A percentile compares a stretch with the other conserved stretches of the same genome.
Conservation (phyloP, 2,113 vertebrate genomes). For the Pterocles orientalis region DNA sequence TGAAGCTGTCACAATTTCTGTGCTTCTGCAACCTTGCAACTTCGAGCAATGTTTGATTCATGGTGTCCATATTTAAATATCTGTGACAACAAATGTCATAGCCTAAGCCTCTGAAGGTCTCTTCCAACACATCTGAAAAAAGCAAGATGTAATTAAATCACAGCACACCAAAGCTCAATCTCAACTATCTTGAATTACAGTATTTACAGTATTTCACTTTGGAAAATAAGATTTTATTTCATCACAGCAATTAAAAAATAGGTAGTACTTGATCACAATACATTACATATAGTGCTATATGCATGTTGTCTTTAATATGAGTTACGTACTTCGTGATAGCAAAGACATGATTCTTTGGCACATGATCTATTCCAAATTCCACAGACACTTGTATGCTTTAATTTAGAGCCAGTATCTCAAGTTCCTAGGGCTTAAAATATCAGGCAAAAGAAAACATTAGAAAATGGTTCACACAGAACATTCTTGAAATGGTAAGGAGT, state of each 20-base stretch:
- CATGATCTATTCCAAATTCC: background rate
- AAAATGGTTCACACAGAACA: background rate
- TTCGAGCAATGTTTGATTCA: slow-evolving; percentile 44
- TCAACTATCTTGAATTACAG: background rate
- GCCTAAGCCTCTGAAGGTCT: slow-evolving; percentile 78
- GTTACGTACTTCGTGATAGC: background rate
- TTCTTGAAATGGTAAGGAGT: background rate
- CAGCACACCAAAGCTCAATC: background rate
- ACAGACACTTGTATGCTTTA: background rate
- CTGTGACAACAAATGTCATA: slow-evolving; percentile 73
- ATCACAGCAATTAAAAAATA: background rate
- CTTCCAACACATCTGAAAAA: slow-evolving; percentile 76
- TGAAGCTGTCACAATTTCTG: slow-evolving; percentile 75
- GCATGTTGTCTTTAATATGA: background rate
- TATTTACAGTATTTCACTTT: background rate
- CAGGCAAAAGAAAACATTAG: background rate
- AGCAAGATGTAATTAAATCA: background rate
- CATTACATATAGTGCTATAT: background rate
- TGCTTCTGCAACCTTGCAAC: slow-evolving; percentile 62
- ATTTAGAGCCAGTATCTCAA: background rate
- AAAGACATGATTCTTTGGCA: background rate
- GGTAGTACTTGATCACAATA: background rate
- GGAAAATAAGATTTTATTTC: background rate
- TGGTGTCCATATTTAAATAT: slow-evolving; percentile 32
- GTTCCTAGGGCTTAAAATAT: background rate